A percentile compares a stretch with the other conserved stretches of the same genome.
Conservation (phyloP, 2,797 vertebrate genomes). For the Pangasius macronema region DNA sequence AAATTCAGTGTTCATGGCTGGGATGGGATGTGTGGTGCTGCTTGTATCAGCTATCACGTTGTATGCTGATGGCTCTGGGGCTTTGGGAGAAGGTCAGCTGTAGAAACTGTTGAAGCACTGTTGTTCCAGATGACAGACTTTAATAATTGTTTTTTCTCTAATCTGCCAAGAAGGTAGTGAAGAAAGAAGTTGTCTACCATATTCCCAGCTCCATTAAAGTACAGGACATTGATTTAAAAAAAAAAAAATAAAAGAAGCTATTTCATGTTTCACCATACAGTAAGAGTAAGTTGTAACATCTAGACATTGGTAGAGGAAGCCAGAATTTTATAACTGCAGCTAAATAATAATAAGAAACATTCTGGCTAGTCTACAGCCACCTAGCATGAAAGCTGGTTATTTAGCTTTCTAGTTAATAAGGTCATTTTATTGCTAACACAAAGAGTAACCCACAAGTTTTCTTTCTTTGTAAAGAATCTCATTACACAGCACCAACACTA, state of each 20-base stretch:
- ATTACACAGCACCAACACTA: neutral
- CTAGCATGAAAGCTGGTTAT: neutral
- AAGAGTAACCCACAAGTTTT: neutral
- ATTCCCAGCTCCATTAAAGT: neutral
- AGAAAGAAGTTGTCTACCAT: neutral
- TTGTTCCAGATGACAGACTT: conserved; percentile 72
- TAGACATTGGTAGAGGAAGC: neutral
- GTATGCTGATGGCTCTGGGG: conserved; percentile 55
- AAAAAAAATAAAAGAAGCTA: neutral
- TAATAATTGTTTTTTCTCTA: conserved; percentile 69
- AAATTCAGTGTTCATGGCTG: neutral
- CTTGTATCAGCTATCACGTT: neutral
- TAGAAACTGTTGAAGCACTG: conserved; percentile 61
- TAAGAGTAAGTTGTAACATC: neutral
- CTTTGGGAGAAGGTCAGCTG: conserved; percentile 68
- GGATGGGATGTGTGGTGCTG: neutral
- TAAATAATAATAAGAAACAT: neutral
- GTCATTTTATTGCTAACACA: neutral
- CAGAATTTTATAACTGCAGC: neutral
- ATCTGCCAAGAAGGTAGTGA: conserved; percentile 48
- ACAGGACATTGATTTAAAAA: neutral
- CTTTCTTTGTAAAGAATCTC: neutral
- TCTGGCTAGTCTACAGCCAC: neutral
- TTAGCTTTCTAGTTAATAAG: neutral
- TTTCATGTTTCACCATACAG: neutral